Evolutionary conservation across 2,888 invertebrate genomes (phyloP).

Genomic region (Drosophila colorata): DNA sequence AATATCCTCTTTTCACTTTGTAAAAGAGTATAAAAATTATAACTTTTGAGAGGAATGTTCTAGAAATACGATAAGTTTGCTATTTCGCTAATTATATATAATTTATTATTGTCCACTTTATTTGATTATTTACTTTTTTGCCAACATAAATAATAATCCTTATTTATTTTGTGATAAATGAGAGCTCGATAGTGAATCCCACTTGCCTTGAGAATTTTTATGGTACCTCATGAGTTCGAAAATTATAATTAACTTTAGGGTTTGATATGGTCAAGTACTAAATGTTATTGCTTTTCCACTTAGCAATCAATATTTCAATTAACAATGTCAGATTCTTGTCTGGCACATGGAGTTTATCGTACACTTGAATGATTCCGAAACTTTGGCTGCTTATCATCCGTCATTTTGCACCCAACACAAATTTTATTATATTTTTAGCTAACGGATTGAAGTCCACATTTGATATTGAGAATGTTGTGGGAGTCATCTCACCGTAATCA

Average conservation of each 20-base stretch:
- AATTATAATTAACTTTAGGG: constrained; percentile 3
- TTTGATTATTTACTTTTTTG: too few species aligned
- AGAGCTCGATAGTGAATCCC: too few species aligned
- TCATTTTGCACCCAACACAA: constrained; percentile 3
- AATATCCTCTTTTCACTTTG: too few species aligned
- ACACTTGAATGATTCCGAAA: background rate
- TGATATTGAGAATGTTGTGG: background rate
- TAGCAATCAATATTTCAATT: background rate
- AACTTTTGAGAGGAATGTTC: too few species aligned
- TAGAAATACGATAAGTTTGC: too few species aligned
- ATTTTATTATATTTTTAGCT: background rate
- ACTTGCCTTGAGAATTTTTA: too few species aligned
- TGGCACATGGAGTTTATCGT: background rate
- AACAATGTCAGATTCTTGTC: background rate
- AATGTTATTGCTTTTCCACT: background rate
- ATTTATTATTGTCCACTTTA: too few species aligned
- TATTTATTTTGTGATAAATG: too few species aligned
- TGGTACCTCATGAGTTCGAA: background rate
- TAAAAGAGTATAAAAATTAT: too few species aligned
- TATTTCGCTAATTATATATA: too few species aligned
- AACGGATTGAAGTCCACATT: constrained; percentile 8
- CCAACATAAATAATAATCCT: too few species aligned
- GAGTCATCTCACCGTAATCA: constrained; percentile 11
- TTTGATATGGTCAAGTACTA: constrained; percentile 1
- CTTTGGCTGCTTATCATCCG: constrained; percentile 14